phyloP scores from a whole-genome alignment of 2,113 vertebrate species.

The Lamprotornis superbus region DNA sequence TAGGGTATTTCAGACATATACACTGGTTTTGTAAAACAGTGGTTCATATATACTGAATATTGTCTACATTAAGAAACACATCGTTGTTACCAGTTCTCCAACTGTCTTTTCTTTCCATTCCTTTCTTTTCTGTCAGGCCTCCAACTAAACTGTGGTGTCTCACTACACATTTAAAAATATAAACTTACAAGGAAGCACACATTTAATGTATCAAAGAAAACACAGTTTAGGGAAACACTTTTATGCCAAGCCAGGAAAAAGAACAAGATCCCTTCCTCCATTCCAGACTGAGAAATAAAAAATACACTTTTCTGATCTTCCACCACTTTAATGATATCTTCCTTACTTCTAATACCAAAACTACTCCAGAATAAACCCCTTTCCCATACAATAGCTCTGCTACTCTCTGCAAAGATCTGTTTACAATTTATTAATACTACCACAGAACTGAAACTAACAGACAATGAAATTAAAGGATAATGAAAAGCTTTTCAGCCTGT shows the following conservation, averaged over 20 bases:
- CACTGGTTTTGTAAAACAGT: neutral
- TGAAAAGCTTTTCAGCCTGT: neutral
- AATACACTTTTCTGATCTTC: neutral
- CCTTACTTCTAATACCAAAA: neutral
- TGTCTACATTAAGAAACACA: neutral
- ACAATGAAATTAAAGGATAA: neutral
- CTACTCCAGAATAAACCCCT: neutral
- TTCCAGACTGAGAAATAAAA: neutral
- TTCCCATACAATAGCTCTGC: neutral
- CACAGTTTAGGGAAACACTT: neutral
- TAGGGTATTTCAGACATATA: neutral
- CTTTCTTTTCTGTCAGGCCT: neutral
- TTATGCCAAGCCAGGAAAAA: neutral
- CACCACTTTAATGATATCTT: neutral
- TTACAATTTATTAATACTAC: neutral
- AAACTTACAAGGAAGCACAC: fast-evolving
- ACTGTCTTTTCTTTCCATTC: neutral
- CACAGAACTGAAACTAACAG: neutral
- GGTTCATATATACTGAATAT: neutral
- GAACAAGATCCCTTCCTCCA: neutral
- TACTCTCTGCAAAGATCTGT: neutral
- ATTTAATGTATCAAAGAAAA: neutral
- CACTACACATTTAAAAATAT: neutral
- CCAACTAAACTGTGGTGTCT: neutral
- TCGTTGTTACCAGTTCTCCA: neutral